These are phyloP conservation scores for Apamea monoglypha DNA, from an alignment of 2,888 invertebrate species.

Conservation along the genomic window DNA sequence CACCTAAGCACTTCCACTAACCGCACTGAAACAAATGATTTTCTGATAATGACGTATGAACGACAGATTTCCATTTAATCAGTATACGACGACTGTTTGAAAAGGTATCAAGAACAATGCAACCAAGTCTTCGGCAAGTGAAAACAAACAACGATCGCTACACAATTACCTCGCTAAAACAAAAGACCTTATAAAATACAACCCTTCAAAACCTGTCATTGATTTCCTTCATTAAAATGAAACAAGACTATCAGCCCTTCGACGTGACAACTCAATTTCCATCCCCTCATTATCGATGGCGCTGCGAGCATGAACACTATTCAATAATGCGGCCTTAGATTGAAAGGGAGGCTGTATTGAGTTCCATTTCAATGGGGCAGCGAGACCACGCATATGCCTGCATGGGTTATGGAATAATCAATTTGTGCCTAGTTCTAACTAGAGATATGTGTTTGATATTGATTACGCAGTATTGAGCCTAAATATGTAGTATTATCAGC, in stretches of 20 bases:
- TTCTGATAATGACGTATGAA: slow-evolving; percentile 54
- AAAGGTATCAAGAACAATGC: slow-evolving; percentile 13
- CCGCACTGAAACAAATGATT: slow-evolving; percentile 20
- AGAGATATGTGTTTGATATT: not conserved
- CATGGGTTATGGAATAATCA: not conserved
- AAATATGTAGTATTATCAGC: not conserved
- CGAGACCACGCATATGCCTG: not conserved
- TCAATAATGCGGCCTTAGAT: slow-evolving; percentile 46
- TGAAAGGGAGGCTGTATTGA: slow-evolving; percentile 39
- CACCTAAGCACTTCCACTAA: too few relatives aligned
- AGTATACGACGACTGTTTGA: slow-evolving; percentile 52
- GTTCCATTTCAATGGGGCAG: slow-evolving; percentile 23
- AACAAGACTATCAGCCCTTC: slow-evolving; percentile 25
- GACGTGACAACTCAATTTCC: slow-evolving; percentile 48
- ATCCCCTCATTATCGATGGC: slow-evolving; percentile 40
- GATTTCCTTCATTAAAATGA: slow-evolving; percentile 33
- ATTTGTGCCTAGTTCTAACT: not conserved
- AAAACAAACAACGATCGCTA: not conserved
- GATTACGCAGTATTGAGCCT: not conserved
- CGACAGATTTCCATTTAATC: slow-evolving; percentile 31
- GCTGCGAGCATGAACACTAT: slow-evolving; percentile 42
- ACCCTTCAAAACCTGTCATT: not conserved
- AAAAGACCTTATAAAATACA: slow-evolving; percentile 20
- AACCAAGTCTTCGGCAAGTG: not conserved
- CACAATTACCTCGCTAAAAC: not conserved